Base-by-base conservation (phyloP, 1,140 invertebrate species). In the Trichonephila inaurata region DNA sequence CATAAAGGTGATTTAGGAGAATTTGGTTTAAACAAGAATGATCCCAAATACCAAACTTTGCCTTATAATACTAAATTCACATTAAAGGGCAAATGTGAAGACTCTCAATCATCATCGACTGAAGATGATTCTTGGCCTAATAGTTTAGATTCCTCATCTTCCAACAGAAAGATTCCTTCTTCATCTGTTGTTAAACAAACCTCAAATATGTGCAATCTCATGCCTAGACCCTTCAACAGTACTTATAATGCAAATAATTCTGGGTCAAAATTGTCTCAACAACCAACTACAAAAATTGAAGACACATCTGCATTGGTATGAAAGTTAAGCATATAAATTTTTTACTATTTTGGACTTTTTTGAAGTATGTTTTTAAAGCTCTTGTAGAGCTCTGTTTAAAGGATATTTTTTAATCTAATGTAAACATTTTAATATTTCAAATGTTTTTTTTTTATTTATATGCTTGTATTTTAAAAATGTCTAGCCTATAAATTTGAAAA, bases 11-110 rank as follows among this genome's bases (percentile, higher is more conserved):
- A 94, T 21, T 69, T 94, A 60, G 93, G 94, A 58, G 95, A 95
- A 92, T 96, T 97, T 95, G 95, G 95, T 18, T 96, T 97, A n/a
- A 97, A 97, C 94, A 99, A 98, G 96, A 98, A 97, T 87, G 98
- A 99, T 95, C 98, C 98, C 0, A 99, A 99, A 96, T 99, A 99
- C 96, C 98, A 99, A 96, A 98, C 98, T 28, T 96, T 99, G 95
- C 98, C 98, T 87, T 98, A 98, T 95, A 98, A 98, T 95, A 98
- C 98, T 8, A 98, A 98, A 96, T 98, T 98, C 89, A 94, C 95
- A 33, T 85, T 90, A 33, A 94, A 94, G 69, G 93, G 88, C 8
- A 94, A 94, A 85, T 69, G n/a, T 24, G 93, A 94, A 28, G 93
- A 94, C 6, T 93, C 92, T 88, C 24, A 81, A 40, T 89, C 93